phyloP scores from a whole-genome alignment of 2,888 invertebrate species.

The Mongoloraphidia duomilia region DNA sequence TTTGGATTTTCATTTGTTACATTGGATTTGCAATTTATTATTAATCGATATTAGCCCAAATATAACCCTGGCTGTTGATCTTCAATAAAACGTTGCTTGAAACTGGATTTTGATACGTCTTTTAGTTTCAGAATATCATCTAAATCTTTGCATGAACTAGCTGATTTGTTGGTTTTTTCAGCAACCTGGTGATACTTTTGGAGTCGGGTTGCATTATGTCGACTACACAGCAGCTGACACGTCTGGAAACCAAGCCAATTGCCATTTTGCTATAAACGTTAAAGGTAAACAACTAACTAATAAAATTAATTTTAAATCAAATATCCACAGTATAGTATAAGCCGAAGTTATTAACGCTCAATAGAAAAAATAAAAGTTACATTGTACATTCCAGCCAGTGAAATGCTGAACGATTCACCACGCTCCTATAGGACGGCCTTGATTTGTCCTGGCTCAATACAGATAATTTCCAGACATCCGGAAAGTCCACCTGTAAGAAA shows the following conservation, averaged over 20 bases:
- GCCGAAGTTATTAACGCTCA: too few species aligned
- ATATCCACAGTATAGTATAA: too few species aligned
- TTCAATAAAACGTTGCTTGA: too few species aligned
- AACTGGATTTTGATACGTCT: too few species aligned
- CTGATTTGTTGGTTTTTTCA: not conserved
- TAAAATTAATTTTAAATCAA: too few species aligned
- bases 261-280: conserved; percentile 46
- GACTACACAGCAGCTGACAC: conserved; percentile 49
- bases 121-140: too few species aligned
- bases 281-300: conserved; percentile 31
- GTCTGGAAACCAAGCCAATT: conserved; percentile 44
- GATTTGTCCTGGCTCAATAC: conserved; percentile 26
- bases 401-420: conserved; percentile 9
- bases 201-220: conserved; percentile 43
- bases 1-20: too few species aligned
- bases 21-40: too few species aligned
- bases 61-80: too few species aligned
- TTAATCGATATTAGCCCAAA: too few species aligned
- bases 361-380: not conserved
- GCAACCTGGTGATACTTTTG: conserved; percentile 41
- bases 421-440: conserved; percentile 22
- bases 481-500: conserved; percentile 21
- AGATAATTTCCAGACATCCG: conserved; percentile 21
- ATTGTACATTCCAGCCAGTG: conserved; percentile 1
- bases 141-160: too few species aligned